Evolutionary conservation across 1,140 invertebrate species (phyloP).

Genomic region (Caenorhabditis briggsae): DNA sequence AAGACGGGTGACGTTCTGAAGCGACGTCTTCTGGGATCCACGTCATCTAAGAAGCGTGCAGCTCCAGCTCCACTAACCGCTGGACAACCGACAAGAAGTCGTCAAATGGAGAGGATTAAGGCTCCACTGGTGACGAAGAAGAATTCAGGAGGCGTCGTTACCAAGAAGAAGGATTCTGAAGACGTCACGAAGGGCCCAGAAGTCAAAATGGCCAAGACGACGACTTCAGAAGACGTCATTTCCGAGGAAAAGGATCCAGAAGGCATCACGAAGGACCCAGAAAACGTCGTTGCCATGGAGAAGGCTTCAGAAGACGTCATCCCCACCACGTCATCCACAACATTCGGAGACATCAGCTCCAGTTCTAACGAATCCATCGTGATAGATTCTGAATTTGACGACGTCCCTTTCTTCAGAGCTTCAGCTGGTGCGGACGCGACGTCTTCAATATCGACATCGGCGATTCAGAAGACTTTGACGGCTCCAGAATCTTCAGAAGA

Average conservation of each 20-base stretch:
- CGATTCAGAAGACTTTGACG: background rate
- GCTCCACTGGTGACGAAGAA: background rate
- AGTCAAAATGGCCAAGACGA: background rate
- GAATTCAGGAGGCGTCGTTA: background rate
- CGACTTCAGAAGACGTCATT: background rate
- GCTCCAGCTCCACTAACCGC: background rate
- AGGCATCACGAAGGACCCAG: background rate
- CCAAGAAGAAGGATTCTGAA: background rate
- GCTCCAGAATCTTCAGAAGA: background rate
- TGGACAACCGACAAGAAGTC: background rate
- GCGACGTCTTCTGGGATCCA: background rate
- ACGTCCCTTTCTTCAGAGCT: background rate
- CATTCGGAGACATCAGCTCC: background rate
- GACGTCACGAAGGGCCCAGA: background rate
- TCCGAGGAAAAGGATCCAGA: no score
- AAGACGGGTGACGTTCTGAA: background rate
- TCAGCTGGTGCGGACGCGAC: background rate
- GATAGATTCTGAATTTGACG: no score
- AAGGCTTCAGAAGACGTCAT: background rate
- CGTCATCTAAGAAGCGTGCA: background rate
- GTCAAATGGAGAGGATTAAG: background rate
- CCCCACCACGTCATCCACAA: background rate
- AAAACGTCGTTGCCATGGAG: background rate
- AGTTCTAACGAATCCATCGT: background rate
- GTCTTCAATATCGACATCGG: background rate